Conservation (phyloP, 2,888 invertebrate genomes). For the Aricia artaxerxes region DNA sequence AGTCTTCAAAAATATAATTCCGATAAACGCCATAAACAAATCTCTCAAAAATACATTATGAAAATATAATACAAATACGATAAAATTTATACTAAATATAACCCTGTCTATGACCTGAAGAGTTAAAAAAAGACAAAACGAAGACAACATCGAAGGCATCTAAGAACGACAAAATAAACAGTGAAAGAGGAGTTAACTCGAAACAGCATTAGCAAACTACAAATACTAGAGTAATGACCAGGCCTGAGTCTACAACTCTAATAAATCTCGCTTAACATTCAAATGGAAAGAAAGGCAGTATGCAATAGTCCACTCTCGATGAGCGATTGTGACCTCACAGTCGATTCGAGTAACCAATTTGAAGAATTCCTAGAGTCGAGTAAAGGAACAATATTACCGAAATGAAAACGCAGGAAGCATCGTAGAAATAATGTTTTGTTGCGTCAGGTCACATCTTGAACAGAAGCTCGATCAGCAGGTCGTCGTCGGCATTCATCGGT, state of each 20-base stretch:
- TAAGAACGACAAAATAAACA: conserved; percentile 52
- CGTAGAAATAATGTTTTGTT: conserved; percentile 35
- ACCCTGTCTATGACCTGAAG: conserved; percentile 82
- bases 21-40: conserved; percentile 78
- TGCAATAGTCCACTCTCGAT: conserved; percentile 28
- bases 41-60: conserved; percentile 79
- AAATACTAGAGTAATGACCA: conserved; percentile 43
- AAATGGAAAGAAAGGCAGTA: conserved; percentile 41
- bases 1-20: conserved; percentile 78
- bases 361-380: conserved; percentile 26
- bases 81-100: conserved; percentile 81
- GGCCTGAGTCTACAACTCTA: conserved; percentile 68
- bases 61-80: conserved; percentile 80
- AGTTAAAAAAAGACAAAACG: conserved; percentile 61
- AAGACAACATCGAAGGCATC: conserved; percentile 69
- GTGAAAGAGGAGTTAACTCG: conserved; percentile 41
- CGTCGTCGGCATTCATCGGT: conserved; percentile 76
- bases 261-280: conserved; percentile 54
- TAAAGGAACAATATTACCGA: conserved; percentile 34
- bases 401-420: conserved; percentile 35
- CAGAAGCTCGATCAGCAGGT: conserved; percentile 71
- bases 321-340: conserved; percentile 28
- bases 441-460: conserved; percentile 67
- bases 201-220: conserved; percentile 42
- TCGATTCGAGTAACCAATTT: conserved; percentile 16